Conservation (phyloP, 2,888 invertebrate genomes). For the Thereva unica region DNA sequence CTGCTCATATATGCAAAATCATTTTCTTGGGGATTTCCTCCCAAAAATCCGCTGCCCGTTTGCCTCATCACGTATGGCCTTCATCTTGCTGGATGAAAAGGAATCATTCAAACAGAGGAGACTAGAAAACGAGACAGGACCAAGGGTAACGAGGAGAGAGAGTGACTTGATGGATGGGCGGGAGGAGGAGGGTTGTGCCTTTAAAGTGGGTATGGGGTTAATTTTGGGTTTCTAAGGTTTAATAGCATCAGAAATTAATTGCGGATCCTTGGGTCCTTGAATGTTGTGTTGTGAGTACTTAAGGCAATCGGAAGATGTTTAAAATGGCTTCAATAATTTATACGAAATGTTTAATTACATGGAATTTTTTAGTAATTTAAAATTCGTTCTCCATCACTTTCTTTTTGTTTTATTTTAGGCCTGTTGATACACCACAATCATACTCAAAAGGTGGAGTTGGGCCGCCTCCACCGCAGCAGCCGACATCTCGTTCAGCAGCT, state of each 20-base stretch:
- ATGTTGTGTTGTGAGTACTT: neutral
- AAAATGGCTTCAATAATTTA: conserved; percentile 15
- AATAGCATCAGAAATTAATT: conserved; percentile 23
- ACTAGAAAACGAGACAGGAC: conserved; percentile 1
- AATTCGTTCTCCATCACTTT: neutral
- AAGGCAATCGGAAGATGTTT: neutral
- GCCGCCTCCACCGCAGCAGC: conserved; percentile 45
- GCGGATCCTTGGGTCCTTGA: too few relatives aligned
- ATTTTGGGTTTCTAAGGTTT: too few relatives aligned
- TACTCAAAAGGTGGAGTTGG: conserved; percentile 55
- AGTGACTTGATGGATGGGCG: too few relatives aligned
- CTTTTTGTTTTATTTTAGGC: conserved; percentile 50
- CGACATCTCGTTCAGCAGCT: conserved; percentile 56
- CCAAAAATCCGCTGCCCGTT: conserved; percentile 12
- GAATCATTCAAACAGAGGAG: neutral
- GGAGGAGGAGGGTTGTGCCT: too few relatives aligned
- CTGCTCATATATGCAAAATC: conserved; percentile 9
- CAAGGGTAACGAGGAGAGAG: too few relatives aligned
- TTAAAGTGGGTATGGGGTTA: too few relatives aligned
- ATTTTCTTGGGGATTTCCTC: conserved; percentile 10
- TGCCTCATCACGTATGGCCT: conserved; percentile 20
- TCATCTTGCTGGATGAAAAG: neutral
- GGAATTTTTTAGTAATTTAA: neutral
- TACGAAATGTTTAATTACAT: neutral
- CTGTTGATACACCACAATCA: conserved; percentile 55